Conservation (phyloP, 1,140 invertebrate species). For the Drosophila erecta region DNA sequence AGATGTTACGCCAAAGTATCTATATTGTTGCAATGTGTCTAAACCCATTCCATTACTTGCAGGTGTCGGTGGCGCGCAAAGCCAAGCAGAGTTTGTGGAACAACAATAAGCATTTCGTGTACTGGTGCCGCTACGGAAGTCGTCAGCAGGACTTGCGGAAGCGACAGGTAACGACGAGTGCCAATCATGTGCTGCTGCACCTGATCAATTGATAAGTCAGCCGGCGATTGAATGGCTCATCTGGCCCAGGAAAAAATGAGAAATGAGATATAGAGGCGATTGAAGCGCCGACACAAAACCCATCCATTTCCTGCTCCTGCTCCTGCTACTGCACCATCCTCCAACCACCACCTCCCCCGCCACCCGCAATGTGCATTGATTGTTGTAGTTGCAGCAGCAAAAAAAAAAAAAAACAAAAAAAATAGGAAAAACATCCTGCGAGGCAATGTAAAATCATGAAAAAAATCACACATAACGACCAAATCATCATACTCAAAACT, state of each 20-base stretch:
- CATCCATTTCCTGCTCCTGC: neutral
- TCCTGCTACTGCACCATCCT: constrained; percentile 7
- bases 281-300: constrained; percentile 22
- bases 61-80: constrained; percentile 83
- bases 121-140: constrained; percentile 89
- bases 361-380: constrained; percentile 43
- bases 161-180: constrained; percentile 86
- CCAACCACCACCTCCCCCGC: constrained; percentile 3
- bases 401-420: neutral
- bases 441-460: constrained; percentile 19
- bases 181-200: constrained; percentile 75
- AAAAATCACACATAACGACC: constrained; percentile 25
- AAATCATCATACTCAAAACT: constrained; percentile 20
- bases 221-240: constrained; percentile 2
- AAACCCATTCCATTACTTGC: neutral
- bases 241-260: neutral
- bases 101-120: constrained; percentile 89
- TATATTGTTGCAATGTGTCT: neutral
- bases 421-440: neutral
- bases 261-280: neutral
- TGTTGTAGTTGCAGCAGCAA: constrained; percentile 58
- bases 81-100: constrained; percentile 86
- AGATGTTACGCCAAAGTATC: too few species aligned
- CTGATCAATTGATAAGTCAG: constrained; percentile 74
- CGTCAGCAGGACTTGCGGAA: constrained; percentile 87